These are phyloP conservation scores for Apodemus speciosus DNA, from an alignment of 2,113 vertebrate species.

Conservation along the genomic window DNA sequence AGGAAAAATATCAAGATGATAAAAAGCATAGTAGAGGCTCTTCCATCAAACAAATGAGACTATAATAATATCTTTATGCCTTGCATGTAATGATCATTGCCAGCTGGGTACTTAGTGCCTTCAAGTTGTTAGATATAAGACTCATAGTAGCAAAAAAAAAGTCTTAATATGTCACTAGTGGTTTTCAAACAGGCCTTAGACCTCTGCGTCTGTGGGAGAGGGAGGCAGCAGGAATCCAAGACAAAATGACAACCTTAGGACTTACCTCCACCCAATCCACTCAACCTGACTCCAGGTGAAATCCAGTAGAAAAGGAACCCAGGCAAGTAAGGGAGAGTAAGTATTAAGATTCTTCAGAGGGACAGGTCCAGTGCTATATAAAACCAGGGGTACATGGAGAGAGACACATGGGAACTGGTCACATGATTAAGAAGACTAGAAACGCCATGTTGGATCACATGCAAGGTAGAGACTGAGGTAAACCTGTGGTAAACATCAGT, in stretches of 20 bases:
- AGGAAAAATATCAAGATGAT: not conserved
- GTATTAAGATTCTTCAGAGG: not conserved
- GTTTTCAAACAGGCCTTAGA: slow-evolving; percentile 66
- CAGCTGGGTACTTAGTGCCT: slow-evolving; percentile 55
- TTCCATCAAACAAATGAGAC: not conserved
- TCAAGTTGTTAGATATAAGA: slow-evolving; percentile 64
- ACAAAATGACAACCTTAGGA: not conserved
- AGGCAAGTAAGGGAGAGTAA: slow-evolving; percentile 63
- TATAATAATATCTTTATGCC: not conserved
- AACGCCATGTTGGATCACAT: not conserved
- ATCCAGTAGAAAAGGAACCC: slow-evolving; percentile 69
- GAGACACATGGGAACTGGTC: not conserved
- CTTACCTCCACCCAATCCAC: slow-evolving; percentile 27
- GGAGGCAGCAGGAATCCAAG: slow-evolving; percentile 52
- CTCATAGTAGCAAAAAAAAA: slow-evolving; percentile 57
- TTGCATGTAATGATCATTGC: slow-evolving; percentile 55
- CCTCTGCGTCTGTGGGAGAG: slow-evolving; percentile 52
- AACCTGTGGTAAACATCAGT: not conserved
- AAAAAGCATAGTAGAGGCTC: not conserved
- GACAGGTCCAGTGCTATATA: not conserved
- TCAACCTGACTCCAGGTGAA: slow-evolving; percentile 68
- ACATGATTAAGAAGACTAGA: not conserved
- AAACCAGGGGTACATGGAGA: not conserved
- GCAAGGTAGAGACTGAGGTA: not conserved
- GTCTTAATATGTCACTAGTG: slow-evolving; percentile 65